Evolutionary conservation across 2,113 vertebrate genomes (phyloP), one percentile per base, ranked within the genome.

Genomic region (Neoarius graeffei): DNA sequence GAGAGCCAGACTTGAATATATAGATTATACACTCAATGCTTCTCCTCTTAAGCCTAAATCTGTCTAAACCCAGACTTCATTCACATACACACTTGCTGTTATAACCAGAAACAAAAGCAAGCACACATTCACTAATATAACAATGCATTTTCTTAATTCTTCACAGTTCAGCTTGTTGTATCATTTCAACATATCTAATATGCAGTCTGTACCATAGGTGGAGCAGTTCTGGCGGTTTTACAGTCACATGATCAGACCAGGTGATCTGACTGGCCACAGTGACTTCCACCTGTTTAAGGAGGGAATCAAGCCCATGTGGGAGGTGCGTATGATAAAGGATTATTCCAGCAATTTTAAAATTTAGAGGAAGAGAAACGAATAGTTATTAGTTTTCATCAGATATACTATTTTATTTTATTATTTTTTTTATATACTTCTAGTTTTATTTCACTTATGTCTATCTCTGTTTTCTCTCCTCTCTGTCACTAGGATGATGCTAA

Each of bases 141-240:
- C 69, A 3, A 35, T 56, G 59, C 54, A 42, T 83, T 7, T 67
- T 71, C 0, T 85, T 88, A 25, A n/a, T 1, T 50, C 10, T 52
- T 76, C 20, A 25, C 15, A 77, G 74, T 77, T 48, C 20, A 11
- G 73, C 6, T 71, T 42, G 35, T 25, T 52, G 7, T 57, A 5
- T 83, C n/a, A 35, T 19, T 1, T 59, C 54, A 83, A 77, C 30
- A 69, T 3, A 81, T 54, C 52, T 80, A 56, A n/a, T 27, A 27
- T 52, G n/a, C 64, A 82, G 8, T 84, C 50, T 88, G 71, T 79
- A 11, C 10, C 11, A 83, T 66, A 96, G 96, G 96, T 97, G 91
- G 96, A 97, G 91, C 96, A 96, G 93, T 97, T 97, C 90, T 97
- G 96, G 96, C 94, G 95, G 83, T 96, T 97, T 88, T 97, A 97